Conservation (phyloP, 2,888 invertebrate genomes). For the Ptycholaimellus sp. region DNA sequence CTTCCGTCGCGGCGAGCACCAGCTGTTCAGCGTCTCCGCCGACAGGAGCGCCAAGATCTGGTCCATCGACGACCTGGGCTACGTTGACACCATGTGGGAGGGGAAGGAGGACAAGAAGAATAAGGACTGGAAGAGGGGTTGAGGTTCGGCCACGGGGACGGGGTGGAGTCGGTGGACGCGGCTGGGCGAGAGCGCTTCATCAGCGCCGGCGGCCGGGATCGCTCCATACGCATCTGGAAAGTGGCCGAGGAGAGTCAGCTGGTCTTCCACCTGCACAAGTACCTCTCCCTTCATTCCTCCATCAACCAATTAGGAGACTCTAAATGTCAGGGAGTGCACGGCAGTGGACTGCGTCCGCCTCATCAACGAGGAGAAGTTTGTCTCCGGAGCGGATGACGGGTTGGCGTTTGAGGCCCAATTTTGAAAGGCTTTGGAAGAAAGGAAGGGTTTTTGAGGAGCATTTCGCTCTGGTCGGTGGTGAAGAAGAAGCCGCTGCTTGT, state of each 20-base stretch:
- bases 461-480: conserved; percentile 30
- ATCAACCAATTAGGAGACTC: neutral
- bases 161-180: conserved; percentile 62
- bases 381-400: conserved; percentile 76
- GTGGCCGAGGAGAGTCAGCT: conserved; percentile 86
- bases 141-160: conserved; percentile 63
- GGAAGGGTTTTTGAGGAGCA: conserved; percentile 25
- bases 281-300: neutral
- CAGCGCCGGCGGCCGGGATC: conserved; percentile 66
- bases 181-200: conserved; percentile 59
- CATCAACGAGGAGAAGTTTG: conserved; percentile 73
- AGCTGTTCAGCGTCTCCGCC: conserved; percentile 40
- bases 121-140: neutral
- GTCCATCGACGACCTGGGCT: conserved; percentile 83
- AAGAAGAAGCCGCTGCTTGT: conserved; percentile 25
- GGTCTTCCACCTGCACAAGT: conserved; percentile 61
- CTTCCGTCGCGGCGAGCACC: conserved; percentile 60
- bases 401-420: no score
- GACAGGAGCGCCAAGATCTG: conserved; percentile 55
- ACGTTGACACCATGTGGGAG: conserved; percentile 60
- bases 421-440: no score
- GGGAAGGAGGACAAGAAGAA: neutral
- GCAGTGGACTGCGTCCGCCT: conserved; percentile 68
- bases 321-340: conserved; percentile 28
- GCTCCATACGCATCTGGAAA: conserved; percentile 73